A percentile compares a stretch with the other conserved stretches of the same genome.
phyloP scores from a whole-genome alignment of 2,888 invertebrate genomes.

The Xiphydria camelus region DNA sequence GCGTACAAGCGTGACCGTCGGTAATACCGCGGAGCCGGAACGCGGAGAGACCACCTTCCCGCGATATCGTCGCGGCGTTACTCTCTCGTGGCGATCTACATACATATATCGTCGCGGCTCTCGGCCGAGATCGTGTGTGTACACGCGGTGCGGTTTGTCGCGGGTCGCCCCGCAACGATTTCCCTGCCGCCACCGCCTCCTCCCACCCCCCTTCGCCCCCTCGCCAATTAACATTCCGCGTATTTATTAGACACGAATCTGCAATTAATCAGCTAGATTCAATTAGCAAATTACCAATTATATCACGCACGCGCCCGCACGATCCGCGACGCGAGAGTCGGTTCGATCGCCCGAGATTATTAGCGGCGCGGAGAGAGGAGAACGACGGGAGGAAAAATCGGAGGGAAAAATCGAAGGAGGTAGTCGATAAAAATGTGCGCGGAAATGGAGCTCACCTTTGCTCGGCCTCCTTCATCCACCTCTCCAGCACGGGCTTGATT shows the following conservation, averaged over 20 bases:
- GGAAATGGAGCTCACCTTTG: constrained; percentile 72
- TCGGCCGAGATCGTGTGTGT: too few species aligned
- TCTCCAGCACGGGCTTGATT: constrained; percentile 97
- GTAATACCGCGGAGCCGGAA: not conserved
- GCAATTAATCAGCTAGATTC: constrained; percentile 54
- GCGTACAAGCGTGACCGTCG: constrained; percentile 6
- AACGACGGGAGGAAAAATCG: constrained; percentile 14
- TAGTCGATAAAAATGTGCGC: constrained; percentile 10
- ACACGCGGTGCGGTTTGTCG: too few species aligned
- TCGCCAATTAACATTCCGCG: constrained; percentile 42
- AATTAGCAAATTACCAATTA: constrained; percentile 54
- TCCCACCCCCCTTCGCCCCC: constrained; percentile 3
- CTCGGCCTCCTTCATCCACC: constrained; percentile 99
- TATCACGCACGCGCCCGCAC: constrained; percentile 44
- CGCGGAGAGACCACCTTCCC: constrained; percentile 8
- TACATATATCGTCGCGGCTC: too few species aligned
- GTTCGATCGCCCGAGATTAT: not conserved
- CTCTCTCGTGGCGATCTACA: too few species aligned
- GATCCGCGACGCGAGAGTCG: constrained; percentile 10
- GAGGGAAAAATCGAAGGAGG: not conserved
- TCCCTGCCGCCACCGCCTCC: constrained; percentile 23
- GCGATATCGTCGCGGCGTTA: constrained; percentile 1
- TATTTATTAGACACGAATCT: constrained; percentile 51
- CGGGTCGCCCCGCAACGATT: too few species aligned
- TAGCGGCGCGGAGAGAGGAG: too few species aligned